Percentiles rank a stretch among this genome's conserved stretches.
Evolutionary conservation across 2,888 invertebrate species (phyloP).

Genomic region (Synergus laeviventris): DNA sequence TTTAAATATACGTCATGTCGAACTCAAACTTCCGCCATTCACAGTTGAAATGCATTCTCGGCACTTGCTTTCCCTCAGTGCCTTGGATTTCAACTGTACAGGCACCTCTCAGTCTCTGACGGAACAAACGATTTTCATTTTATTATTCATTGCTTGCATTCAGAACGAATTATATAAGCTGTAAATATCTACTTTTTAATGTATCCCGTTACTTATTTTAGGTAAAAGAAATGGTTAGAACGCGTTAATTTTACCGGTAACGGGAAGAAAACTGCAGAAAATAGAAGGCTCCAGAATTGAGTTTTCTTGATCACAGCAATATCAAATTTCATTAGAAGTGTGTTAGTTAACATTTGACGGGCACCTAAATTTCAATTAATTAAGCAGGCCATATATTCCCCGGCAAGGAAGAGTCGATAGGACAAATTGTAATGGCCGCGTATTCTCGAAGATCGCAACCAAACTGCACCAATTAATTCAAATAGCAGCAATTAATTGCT

Average conservation of each 20-base stretch:
- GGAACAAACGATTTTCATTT: neutral
- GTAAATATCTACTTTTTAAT: neutral
- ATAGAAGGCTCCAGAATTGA: conserved; percentile 2
- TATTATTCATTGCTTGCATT: neutral
- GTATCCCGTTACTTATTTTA: too few species aligned
- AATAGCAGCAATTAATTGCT: conserved; percentile 40
- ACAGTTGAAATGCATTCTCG: conserved; percentile 34
- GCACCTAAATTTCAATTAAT: conserved; percentile 30
- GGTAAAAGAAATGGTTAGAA: too few species aligned
- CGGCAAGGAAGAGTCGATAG: conserved; percentile 15
- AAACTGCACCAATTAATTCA: conserved; percentile 38
- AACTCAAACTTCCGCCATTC: conserved; percentile 47
- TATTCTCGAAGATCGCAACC: conserved; percentile 33
- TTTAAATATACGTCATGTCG: conserved; percentile 56
- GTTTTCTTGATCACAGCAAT: conserved; percentile 6
- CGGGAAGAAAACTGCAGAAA: neutral
- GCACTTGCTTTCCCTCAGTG: neutral
- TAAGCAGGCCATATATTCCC: neutral
- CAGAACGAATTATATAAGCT: neutral
- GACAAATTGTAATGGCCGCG: conserved; percentile 36
- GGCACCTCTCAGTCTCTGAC: neutral
- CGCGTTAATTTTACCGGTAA: too few species aligned
- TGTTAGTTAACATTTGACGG: conserved; percentile 17
- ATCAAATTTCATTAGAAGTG: conserved; percentile 18
- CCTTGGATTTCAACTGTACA: neutral